Evolutionary conservation across 2,888 invertebrate species (phyloP).

Genomic region (Synergus umbraculus): DNA sequence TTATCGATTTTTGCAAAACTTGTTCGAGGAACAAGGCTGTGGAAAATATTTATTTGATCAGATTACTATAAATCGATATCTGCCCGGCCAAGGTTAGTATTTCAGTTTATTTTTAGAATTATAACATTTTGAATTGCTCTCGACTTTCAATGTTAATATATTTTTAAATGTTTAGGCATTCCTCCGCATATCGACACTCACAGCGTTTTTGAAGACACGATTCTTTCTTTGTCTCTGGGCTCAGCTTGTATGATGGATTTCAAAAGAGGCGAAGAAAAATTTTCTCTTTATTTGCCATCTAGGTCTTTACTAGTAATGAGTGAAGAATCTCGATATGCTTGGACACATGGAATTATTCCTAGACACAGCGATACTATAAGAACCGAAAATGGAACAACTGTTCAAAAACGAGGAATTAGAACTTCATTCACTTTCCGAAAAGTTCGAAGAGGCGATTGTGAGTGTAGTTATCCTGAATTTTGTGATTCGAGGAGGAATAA

Average conservation of each 20-base stretch:
- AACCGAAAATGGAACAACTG: conserved; percentile 79
- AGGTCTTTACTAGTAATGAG: conserved; percentile 90
- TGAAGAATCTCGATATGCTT: conserved; percentile 88
- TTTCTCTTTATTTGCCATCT: conserved; percentile 83
- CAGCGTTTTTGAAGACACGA: conserved; percentile 93
- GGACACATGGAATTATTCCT: conserved; percentile 93
- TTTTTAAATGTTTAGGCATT: conserved; percentile 83
- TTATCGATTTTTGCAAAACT: conserved; percentile 83
- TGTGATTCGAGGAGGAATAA: conserved; percentile 82
- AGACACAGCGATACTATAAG: conserved; percentile 88
- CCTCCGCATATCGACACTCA: conserved; percentile 97
- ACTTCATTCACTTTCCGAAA: conserved; percentile 93
- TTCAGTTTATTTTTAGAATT: not conserved
- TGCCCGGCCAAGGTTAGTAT: conserved; percentile 87
- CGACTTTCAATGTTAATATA: not conserved
- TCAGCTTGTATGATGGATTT: conserved; percentile 94
- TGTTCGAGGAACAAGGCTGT: conserved; percentile 78
- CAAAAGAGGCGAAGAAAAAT: conserved; percentile 81
- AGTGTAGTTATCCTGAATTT: conserved; percentile 81
- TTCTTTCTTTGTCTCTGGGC: conserved; percentile 91
- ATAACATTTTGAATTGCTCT: not conserved
- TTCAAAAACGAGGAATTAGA: conserved; percentile 80
- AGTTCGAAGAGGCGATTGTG: conserved; percentile 80
- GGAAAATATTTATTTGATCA: conserved; percentile 84
- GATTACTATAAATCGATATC: conserved; percentile 90